Conservation (phyloP, 2,888 invertebrate species). For the Caenorhabditis sp. region DNA sequence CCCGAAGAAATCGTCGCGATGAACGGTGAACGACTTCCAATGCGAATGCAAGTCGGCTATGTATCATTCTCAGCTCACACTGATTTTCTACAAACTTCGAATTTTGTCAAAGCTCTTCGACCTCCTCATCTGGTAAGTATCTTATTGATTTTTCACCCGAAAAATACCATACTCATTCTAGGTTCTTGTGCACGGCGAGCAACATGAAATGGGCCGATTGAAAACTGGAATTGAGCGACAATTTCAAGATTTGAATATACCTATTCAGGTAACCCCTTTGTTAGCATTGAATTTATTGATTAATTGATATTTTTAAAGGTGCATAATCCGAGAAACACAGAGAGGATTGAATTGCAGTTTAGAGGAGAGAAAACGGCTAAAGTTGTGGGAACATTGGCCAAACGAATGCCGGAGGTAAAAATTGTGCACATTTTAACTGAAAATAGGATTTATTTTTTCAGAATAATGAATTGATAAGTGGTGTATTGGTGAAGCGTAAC, state of each 20-base stretch:
- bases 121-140: slow-evolving; percentile 85
- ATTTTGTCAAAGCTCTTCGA: slow-evolving; percentile 90
- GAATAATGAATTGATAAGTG: slow-evolving; percentile 83
- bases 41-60: slow-evolving; percentile 82
- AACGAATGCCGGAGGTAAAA: slow-evolving; percentile 78
- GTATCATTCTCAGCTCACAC: slow-evolving; percentile 99
- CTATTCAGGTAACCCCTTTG: slow-evolving; percentile 44
- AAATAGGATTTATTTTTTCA: slow-evolving; percentile 8
- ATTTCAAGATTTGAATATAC: slow-evolving; percentile 81
- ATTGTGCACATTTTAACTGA: slow-evolving; percentile 7
- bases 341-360: slow-evolving; percentile 89
- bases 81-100: slow-evolving; percentile 95
- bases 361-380: slow-evolving; percentile 98
- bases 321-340: slow-evolving; percentile 95
- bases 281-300: neutral
- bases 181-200: slow-evolving; percentile 94
- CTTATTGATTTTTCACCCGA: too few relatives aligned
- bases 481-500: slow-evolving; percentile 92
- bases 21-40: slow-evolving; percentile 91
- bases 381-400: slow-evolving; percentile 90
- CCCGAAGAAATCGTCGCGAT: slow-evolving; percentile 96
- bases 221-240: slow-evolving; percentile 92
- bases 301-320: slow-evolving; percentile 74
- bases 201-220: slow-evolving; percentile 96
- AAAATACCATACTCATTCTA: too few relatives aligned